These are phyloP conservation scores for Tolypeutes matacus DNA, from an alignment of 2,797 vertebrate species.

Conservation along the genomic window DNA sequence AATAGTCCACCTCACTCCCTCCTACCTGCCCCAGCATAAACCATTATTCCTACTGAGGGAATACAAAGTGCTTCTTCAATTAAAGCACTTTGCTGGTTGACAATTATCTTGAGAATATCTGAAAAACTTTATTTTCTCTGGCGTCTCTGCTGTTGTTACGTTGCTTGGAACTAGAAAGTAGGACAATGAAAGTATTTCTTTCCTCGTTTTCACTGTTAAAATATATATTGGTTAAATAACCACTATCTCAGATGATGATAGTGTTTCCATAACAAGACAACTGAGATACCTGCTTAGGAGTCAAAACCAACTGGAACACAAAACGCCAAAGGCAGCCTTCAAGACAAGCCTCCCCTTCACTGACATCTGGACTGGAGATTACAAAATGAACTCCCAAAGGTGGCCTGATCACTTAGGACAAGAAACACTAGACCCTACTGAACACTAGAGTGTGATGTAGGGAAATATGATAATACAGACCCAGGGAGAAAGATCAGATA, in stretches of 20 bases:
- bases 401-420: neutral
- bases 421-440: neutral
- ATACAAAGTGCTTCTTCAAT: constrained; percentile 19
- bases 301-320: constrained; percentile 37
- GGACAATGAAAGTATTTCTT: constrained; percentile 25
- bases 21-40: neutral
- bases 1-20: neutral
- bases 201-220: constrained; percentile 41
- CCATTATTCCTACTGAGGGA: neutral
- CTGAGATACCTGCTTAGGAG: constrained; percentile 5
- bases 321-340: neutral
- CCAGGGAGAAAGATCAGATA: neutral
- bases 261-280: constrained; percentile 38
- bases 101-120: constrained; percentile 31
- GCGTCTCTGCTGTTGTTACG: neutral
- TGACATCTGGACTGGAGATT: neutral
- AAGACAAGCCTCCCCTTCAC: neutral
- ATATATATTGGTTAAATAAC: constrained; percentile 11
- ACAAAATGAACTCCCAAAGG: constrained; percentile 27
- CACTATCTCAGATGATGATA: constrained; percentile 17
- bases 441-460: neutral
- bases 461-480: neutral
- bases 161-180: constrained; percentile 44
- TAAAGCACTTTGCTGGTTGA: neutral
- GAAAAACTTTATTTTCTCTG: constrained; percentile 5